These are phyloP conservation scores for Iguana delicatissima DNA, from an alignment of 2,797 vertebrate species.

Conservation along the genomic window DNA sequence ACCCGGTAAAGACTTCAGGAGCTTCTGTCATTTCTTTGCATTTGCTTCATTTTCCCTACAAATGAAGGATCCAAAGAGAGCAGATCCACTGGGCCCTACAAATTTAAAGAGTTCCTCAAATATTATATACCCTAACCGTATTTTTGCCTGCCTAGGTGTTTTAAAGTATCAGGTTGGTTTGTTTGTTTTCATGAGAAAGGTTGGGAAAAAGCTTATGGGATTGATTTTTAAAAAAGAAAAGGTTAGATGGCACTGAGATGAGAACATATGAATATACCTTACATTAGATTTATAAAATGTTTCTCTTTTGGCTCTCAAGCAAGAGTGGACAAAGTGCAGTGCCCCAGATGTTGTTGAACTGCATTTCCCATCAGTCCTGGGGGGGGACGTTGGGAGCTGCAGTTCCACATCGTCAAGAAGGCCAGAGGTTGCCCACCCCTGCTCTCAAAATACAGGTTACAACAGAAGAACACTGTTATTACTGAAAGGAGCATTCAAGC, in stretches of 20 bases:
- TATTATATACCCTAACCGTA: conserved; percentile 30
- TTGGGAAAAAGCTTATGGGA: not conserved
- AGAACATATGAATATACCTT: not conserved
- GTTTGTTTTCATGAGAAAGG: not conserved
- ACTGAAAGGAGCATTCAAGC: not conserved
- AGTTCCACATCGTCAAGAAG: too few relatives aligned
- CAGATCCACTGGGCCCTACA: conserved; percentile 28
- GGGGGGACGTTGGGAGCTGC: too few relatives aligned
- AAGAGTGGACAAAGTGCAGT: too few relatives aligned
- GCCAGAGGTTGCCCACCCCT: too few relatives aligned
- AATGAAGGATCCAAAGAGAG: conserved; percentile 28
- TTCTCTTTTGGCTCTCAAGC: not conserved
- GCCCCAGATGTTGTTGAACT: too few relatives aligned
- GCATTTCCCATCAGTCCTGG: too few relatives aligned
- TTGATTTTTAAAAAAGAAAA: not conserved
- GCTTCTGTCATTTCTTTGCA: conserved; percentile 15
- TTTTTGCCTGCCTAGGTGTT: not conserved
- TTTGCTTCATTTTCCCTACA: conserved; percentile 46
- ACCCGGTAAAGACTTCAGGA: conserved; percentile 37
- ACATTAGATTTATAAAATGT: not conserved
- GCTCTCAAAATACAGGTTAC: too few relatives aligned
- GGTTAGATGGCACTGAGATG: not conserved
- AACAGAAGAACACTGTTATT: too few relatives aligned
- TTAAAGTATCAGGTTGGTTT: too few relatives aligned
- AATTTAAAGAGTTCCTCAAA: conserved; percentile 13